Percentiles rank a stretch among this genome's conserved stretches.
Conservation (phyloP, 2,797 vertebrate genomes). For the Hydrocynus forskahlii region DNA sequence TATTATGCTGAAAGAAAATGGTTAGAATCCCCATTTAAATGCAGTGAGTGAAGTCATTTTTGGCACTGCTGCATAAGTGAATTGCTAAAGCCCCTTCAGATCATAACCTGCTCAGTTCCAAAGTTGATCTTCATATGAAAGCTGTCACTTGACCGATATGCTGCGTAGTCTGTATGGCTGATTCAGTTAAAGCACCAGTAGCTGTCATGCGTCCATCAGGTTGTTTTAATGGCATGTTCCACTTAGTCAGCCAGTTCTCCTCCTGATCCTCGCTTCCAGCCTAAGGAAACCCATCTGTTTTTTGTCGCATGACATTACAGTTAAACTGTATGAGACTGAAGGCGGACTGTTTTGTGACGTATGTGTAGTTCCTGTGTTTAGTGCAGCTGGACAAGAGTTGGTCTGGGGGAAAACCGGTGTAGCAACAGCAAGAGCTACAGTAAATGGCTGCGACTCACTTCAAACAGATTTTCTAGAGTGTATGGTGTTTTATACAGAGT, state of each 20-base stretch:
- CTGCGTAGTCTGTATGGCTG: not conserved
- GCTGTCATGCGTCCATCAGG: conserved; percentile 22
- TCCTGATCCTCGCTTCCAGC: conserved; percentile 63
- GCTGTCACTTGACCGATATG: not conserved
- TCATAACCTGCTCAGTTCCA: not conserved
- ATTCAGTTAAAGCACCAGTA: conserved; percentile 9
- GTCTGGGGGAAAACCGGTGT: too few relatives aligned
- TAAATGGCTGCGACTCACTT: too few relatives aligned
- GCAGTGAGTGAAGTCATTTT: not conserved
- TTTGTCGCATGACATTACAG: conserved; percentile 70
- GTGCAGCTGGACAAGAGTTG: not conserved
- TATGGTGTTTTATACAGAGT: too few relatives aligned
- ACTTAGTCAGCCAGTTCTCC: conserved; percentile 48
- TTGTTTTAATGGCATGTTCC: conserved; percentile 30
- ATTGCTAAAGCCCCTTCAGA: not conserved
- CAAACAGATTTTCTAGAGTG: too few relatives aligned
- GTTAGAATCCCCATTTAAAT: not conserved
- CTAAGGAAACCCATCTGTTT: conserved; percentile 72
- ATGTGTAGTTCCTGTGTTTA: not conserved
- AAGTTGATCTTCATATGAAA: not conserved
- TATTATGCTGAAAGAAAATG: too few relatives aligned
- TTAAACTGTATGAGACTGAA: not conserved
- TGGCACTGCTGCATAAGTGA: not conserved
- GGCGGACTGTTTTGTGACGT: not conserved
- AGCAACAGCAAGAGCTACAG: too few relatives aligned